phyloP scores from a whole-genome alignment of 2,797 vertebrate genomes.

The Bryconaethiops microstoma region DNA sequence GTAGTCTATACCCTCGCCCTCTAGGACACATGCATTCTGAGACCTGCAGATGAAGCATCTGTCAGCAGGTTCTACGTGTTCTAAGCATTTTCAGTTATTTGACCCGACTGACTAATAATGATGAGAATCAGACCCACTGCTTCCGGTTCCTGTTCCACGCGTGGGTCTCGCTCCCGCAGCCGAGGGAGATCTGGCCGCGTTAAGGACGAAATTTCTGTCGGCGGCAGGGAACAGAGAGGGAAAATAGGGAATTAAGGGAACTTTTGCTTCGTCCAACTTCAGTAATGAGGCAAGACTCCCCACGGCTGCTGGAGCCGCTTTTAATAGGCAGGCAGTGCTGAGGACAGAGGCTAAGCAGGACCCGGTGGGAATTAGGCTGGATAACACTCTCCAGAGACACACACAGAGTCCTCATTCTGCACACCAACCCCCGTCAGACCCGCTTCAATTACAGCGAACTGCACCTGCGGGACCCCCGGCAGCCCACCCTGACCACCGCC shows the following conservation, averaged over 20 bases:
- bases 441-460: conserved; percentile 45
- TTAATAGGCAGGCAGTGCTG: conserved; percentile 49
- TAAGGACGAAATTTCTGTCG: conserved; percentile 37
- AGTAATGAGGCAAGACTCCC: conserved; percentile 57
- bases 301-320: conserved; percentile 36
- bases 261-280: conserved; percentile 45
- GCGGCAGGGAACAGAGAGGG: conserved; percentile 17
- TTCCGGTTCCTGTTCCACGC: too few species aligned
- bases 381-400: conserved; percentile 50
- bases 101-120: too few species aligned
- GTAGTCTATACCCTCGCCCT: too few species aligned
- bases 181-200: conserved; percentile 22
- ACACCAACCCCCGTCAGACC: conserved; percentile 20
- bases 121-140: too few species aligned
- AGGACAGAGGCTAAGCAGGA: conserved; percentile 41
- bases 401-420: conserved; percentile 39
- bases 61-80: too few species aligned
- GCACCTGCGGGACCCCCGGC: conserved; percentile 36
- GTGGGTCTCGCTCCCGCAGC: conserved; percentile 34
- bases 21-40: too few species aligned
- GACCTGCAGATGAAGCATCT: too few species aligned
- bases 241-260: conserved; percentile 38
- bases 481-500: too few species aligned
- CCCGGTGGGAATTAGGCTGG: conserved; percentile 55
- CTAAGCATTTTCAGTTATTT: too few species aligned